Conservation (phyloP, 2,888 invertebrate genomes). For the Calliopum simillimum region DNA sequence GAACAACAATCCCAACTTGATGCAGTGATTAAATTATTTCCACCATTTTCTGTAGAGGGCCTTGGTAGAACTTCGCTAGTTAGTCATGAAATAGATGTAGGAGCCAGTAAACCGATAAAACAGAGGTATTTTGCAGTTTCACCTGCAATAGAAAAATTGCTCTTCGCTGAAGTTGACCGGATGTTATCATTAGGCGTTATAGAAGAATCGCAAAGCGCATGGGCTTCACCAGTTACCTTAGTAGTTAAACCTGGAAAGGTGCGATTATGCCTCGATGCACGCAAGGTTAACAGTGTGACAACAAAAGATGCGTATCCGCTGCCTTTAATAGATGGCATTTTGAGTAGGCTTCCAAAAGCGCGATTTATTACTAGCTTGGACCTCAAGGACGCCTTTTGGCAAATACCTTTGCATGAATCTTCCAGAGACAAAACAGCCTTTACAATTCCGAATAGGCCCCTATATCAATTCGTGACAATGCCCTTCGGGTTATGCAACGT, state of each 20-base stretch:
- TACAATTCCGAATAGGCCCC: background rate
- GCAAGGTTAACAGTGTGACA: too few relatives aligned
- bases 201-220: conserved; percentile 31
- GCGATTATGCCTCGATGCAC: too few relatives aligned
- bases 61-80: background rate
- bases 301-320: too few relatives aligned
- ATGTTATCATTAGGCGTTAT: conserved; percentile 27
- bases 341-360: too few relatives aligned
- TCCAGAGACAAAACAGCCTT: background rate
- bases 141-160: conserved; percentile 11
- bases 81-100: conserved; percentile 8
- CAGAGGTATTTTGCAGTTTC: conserved; percentile 21
- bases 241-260: conserved; percentile 28
- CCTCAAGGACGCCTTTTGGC: too few relatives aligned
- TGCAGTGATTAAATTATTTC: too few relatives aligned
- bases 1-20: too few relatives aligned
- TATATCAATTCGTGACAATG: too few relatives aligned
- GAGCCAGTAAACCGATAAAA: conserved; percentile 23
- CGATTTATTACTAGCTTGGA: too few relatives aligned
- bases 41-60: background rate
- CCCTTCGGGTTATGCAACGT: too few relatives aligned
- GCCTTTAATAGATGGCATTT: too few relatives aligned
- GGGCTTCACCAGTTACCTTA: conserved; percentile 25
- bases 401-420: conserved; percentile 1
- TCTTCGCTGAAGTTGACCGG: conserved; percentile 27